These are phyloP conservation scores for Orthonevra nobilis DNA, from an alignment of 2,888 invertebrate genomes.

Conservation along the genomic window DNA sequence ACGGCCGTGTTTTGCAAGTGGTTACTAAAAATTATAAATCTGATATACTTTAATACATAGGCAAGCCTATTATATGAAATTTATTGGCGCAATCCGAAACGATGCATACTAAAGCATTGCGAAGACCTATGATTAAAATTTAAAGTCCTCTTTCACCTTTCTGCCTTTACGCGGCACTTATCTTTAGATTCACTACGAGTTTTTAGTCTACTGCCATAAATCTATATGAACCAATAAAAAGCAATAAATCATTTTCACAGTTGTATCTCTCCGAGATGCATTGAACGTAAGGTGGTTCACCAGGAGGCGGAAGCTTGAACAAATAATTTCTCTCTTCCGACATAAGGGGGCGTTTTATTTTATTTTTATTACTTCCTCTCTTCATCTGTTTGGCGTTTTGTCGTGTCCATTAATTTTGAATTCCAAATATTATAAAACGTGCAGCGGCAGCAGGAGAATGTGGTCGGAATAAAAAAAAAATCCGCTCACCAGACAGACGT, in stretches of 20 bases:
- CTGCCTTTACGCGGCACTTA: conserved; percentile 3
- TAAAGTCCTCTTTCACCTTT: no score
- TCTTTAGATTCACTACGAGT: conserved; percentile 50
- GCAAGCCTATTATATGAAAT: no score
- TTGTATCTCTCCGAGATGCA: conserved; percentile 12
- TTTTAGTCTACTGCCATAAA: conserved; percentile 56
- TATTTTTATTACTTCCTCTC: conserved; percentile 49
- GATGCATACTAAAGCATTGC: no score
- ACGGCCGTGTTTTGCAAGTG: no score
- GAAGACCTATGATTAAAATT: no score
- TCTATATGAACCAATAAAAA: conserved; percentile 66
- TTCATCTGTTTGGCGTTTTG: conserved; percentile 58
- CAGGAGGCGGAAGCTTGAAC: conserved; percentile 12
- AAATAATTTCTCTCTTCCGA: conserved; percentile 38
- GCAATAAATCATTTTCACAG: conserved; percentile 47
- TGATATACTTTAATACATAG: no score
- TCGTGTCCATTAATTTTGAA: conserved; percentile 59
- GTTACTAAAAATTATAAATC: no score
- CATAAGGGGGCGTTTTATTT: conserved; percentile 53
- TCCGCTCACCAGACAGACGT: conserved; percentile 57
- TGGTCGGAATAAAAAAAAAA: neutral
- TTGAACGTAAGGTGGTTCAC: conserved; percentile 46
- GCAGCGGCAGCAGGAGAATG: no score
- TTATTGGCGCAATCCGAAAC: no score
- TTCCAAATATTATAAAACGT: conserved; percentile 45